Evolutionary conservation across 2,888 invertebrate species (phyloP), one percentile per base, ranked within the genome.

Genomic region (Xylocampa areola): DNA sequence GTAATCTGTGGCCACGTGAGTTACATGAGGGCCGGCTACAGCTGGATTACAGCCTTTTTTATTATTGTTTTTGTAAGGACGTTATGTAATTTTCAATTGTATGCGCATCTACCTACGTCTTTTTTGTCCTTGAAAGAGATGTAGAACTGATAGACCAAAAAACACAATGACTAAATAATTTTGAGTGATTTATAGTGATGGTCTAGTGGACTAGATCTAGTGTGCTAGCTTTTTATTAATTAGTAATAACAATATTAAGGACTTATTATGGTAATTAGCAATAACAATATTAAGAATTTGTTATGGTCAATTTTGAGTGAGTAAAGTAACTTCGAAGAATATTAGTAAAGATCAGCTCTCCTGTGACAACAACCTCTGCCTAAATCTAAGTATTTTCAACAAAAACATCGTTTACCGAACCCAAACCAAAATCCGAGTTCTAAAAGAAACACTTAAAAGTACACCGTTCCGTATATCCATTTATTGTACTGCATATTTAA

Each of bases 1-100:
- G 29, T 25, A 59, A 59, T 29, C 44, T 45, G 13, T 2, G n/a
- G 19, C 2, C 60, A 52, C 63, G 60, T 60, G 52, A 44, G 29
- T 16, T 29, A 14, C 60, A 66, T 45, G 63, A 51, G 44, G 14
- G 3, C 11, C 21, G 13, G n/a, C 44, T 45, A 32, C 36, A n/a
- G 30, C 13, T n/a, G 21, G 23, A 16, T 45, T 65, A 29, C 36
- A 19, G 32, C 17, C 14, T 23, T 39, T 13, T 37, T 8, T 25
- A 14, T 4, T 23, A 25, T 21, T 8, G 23, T 13, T 6, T n/a
- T n/a, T n/a, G n/a, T n/a, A n/a, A 25, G 13, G 4, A 23, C n/a
- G n/a, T 35, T 17, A 35, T 10, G n/a, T 17, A 17, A 35, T 11
- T 11, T 30, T 25, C 7, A 8, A 25, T 21, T 21, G 21, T 7